These are phyloP conservation scores for Parnassius glacialis DNA, from an alignment of 2,888 invertebrate genomes.

Conservation along the genomic window DNA sequence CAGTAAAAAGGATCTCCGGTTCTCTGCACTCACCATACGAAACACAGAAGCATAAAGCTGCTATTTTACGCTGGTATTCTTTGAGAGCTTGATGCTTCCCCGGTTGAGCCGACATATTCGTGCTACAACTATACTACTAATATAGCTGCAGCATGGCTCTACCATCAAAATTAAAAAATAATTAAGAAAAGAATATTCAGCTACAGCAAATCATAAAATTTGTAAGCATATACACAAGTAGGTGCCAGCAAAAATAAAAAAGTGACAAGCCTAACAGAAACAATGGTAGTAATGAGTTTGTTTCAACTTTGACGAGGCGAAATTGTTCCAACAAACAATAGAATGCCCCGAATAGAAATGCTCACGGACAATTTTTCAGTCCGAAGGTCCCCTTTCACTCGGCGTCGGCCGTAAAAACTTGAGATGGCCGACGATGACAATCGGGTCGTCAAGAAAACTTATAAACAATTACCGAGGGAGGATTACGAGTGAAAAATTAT, in stretches of 20 bases:
- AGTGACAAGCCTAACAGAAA: constrained; percentile 40
- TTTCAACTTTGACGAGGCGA: constrained; percentile 12
- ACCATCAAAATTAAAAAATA: too few species aligned
- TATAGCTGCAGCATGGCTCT: too few species aligned
- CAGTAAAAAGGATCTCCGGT: too few species aligned
- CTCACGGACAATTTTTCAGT: constrained; percentile 25
- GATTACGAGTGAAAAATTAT: constrained; percentile 44
- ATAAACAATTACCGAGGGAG: constrained; percentile 37
- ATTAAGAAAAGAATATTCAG: too few species aligned
- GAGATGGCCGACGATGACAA: constrained; percentile 33
- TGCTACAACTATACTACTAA: too few species aligned
- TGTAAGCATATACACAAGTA: not conserved
- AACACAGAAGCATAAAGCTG: too few species aligned
- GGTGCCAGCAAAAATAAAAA: constrained; percentile 2
- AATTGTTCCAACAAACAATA: constrained; percentile 22
- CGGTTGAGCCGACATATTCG: too few species aligned
- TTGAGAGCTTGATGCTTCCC: too few species aligned
- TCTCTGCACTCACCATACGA: too few species aligned
- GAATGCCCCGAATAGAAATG: constrained; percentile 3
- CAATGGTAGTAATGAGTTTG: constrained; percentile 20
- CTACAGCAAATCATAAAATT: not conserved
- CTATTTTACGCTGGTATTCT: too few species aligned
- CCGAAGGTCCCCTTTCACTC: constrained; percentile 17
- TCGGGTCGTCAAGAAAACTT: constrained; percentile 34
- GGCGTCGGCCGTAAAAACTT: constrained; percentile 28